Base-by-base conservation (phyloP, 2,888 invertebrate genomes). In the Dugesia japonica region DNA sequence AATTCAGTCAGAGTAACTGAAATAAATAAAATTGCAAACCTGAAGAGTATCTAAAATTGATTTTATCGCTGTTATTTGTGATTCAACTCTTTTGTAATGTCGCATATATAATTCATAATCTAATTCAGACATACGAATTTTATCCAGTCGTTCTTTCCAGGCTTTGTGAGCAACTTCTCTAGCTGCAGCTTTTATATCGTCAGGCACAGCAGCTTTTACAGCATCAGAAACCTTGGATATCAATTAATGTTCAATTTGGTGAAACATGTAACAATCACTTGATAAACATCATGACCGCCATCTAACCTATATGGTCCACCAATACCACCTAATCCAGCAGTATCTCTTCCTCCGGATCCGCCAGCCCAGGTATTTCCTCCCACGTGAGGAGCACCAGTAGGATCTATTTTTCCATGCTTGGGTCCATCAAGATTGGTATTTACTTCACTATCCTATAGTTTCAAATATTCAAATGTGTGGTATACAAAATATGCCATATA, bases 331-430 rank as follows among this genome's bases (percentile, higher is more conserved):
- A 97, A 86, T 0, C 95, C 95, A 0, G 94, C 94, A 0, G 94
- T 95, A 83, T 94, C 93, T 77, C 93, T 83, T 26, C 87, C 87
- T 71, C 93, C 94, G 13, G 90, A 91, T 74, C 94, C 94, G 31
- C 94, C 94, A 72, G 94, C 94, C 94, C 95, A 97, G 0, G 90
- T 92, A 83, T 93, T 93, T 0, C 95, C 95, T 31, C 95, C 95
- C 71, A 94, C 92, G 85, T 97, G 95, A 0, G 94, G 94, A 71
- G 90, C 89, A 82, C 92, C 91, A 17, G 90, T 89, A 0, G 90
- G 89, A 84, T 94, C 94, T 20, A 90, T 88, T 85, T 94, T 93
- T 0, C 95, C 97, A 83, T 92, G 90, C 82, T 95, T 97, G 0
- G 95, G 94, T 0, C 87, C 87, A 13, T 38, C 17, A 9, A 38